phyloP scores from a whole-genome alignment of 2,797 vertebrate species.

The Picus viridis region DNA sequence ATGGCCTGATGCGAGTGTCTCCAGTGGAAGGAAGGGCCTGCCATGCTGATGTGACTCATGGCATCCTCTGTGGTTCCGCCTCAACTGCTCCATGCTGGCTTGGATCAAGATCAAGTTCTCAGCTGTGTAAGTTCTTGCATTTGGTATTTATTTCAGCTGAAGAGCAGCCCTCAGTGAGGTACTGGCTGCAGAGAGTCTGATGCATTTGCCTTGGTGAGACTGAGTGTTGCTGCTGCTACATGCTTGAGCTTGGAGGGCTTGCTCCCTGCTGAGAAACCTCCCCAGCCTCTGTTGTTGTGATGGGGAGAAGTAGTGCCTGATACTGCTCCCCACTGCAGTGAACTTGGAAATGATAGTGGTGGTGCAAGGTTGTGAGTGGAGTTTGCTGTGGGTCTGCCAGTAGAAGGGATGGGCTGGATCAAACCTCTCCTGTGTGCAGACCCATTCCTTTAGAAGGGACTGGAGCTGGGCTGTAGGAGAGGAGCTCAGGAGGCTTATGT shows the following conservation, averaged over 20 bases:
- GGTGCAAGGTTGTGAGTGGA: fast-evolving
- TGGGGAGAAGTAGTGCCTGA: background rate
- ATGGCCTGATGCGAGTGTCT: fast-evolving
- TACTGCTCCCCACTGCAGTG: background rate
- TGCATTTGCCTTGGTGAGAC: background rate
- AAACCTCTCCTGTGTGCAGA: background rate
- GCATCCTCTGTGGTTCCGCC: background rate
- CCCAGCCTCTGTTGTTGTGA: fast-evolving
- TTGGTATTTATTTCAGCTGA: background rate
- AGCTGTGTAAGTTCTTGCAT: background rate
- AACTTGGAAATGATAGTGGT: background rate
- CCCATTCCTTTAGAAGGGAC: background rate
- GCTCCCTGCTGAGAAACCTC: background rate
- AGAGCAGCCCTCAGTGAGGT: background rate
- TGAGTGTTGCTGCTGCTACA: background rate
- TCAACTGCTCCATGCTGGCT: fast-evolving
- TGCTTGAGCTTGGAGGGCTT: background rate
- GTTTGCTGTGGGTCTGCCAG: background rate
- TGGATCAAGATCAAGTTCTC: background rate
- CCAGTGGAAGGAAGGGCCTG: background rate
- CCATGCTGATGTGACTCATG: fast-evolving
- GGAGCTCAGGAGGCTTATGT: background rate
- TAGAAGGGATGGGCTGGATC: background rate
- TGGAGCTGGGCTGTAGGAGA: background rate
- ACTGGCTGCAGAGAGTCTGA: fast-evolving